A percentile compares a stretch with the other conserved stretches of the same genome.
Evolutionary conservation across 2,888 invertebrate genomes (phyloP).

Genomic region (Teleiodes luculella): DNA sequence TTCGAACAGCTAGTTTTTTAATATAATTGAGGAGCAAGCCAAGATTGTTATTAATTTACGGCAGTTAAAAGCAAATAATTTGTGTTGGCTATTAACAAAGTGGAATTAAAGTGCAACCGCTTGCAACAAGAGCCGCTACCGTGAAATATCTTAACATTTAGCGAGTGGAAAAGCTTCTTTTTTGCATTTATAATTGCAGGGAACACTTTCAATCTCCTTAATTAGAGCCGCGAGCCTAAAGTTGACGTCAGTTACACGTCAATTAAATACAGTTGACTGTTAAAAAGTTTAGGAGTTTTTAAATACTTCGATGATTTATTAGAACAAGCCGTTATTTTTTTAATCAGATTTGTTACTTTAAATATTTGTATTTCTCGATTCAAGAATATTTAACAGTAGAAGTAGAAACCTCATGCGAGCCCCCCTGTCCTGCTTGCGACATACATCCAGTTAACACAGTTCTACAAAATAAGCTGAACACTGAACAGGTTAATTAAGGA

Average conservation of each 20-base stretch:
- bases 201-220: constrained; percentile 55
- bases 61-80: not conserved
- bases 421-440: constrained; percentile 20
- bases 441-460: constrained; percentile 38
- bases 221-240: constrained; percentile 60
- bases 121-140: constrained; percentile 35
- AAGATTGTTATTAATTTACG: not conserved
- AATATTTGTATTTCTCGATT: too few species aligned
- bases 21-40: too few species aligned
- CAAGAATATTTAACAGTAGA: too few species aligned
- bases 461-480: constrained; percentile 54
- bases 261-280: constrained; percentile 49
- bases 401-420: too few species aligned
- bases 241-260: constrained; percentile 39
- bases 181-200: constrained; percentile 60
- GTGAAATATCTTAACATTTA: constrained; percentile 43
- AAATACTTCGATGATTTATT: too few species aligned
- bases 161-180: constrained; percentile 42
- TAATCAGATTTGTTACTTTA: too few species aligned
- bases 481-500: constrained; percentile 66
- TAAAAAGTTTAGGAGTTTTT: too few species aligned
- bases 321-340: constrained; percentile 13
- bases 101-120: constrained; percentile 19
- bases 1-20: too few species aligned
- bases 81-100: not conserved